phyloP scores from a whole-genome alignment of 2,797 vertebrate species.

The Notoglanidium macrostoma region DNA sequence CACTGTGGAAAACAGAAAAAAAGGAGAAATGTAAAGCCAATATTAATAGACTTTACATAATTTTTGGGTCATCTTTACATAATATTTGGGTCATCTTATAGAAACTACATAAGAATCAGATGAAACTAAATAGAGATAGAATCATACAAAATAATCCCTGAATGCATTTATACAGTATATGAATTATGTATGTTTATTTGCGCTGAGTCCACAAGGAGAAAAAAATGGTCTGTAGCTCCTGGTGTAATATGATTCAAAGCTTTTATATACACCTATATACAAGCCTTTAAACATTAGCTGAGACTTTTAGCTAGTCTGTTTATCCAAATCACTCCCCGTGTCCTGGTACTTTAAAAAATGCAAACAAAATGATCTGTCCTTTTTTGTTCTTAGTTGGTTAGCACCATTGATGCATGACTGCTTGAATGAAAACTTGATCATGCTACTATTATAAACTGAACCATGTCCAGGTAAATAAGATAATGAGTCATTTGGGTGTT shows the following conservation, averaged over 20 bases:
- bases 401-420: too few species aligned
- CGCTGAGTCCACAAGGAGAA: neutral
- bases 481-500: neutral
- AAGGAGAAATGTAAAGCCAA: neutral
- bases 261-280: constrained; percentile 8
- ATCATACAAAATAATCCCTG: neutral
- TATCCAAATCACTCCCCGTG: neutral
- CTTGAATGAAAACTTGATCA: neutral
- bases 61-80: neutral
- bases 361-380: neutral
- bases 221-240: neutral
- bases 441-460: neutral
- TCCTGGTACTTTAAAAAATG: neutral
- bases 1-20: neutral
- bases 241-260: neutral
- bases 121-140: neutral
- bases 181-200: neutral
- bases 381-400: neutral
- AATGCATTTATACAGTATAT: neutral
- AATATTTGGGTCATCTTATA: neutral
- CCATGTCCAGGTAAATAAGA: neutral
- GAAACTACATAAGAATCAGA: neutral
- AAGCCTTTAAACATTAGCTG: neutral
- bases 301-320: neutral
- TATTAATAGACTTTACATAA: neutral